phyloP scores from a whole-genome alignment of 2,113 vertebrate genomes.

The Lucifuga dentata region DNA sequence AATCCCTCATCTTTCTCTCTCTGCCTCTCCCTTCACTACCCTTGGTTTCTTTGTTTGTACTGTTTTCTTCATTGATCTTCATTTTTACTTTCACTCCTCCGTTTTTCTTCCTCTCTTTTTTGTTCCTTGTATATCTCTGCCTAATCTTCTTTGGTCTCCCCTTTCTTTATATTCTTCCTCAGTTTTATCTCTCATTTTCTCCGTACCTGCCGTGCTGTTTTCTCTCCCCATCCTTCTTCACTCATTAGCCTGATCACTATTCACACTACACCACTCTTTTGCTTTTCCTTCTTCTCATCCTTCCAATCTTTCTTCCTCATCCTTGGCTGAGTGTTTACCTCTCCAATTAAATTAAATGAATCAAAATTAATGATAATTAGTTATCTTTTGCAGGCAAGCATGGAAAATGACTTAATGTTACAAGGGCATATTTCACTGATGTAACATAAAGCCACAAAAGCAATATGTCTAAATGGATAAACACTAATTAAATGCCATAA shows the following conservation, averaged over 20 bases:
- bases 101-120: neutral
- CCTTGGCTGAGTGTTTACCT: constrained; percentile 60
- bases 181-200: constrained; percentile 9
- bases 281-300: neutral
- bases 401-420: constrained; percentile 61
- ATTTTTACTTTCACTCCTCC: neutral
- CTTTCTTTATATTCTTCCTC: neutral
- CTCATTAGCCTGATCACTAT: constrained; percentile 2
- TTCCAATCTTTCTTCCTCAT: neutral
- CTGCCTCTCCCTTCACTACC: constrained; percentile 32
- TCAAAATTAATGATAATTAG: constrained; percentile 67
- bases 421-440: constrained; percentile 66
- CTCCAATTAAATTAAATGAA: constrained; percentile 66
- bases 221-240: constrained; percentile 10
- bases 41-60: constrained; percentile 42
- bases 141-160: neutral
- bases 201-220: neutral
- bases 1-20: constrained; percentile 53
- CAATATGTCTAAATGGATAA: constrained; percentile 73
- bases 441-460: constrained; percentile 59
- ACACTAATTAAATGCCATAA: constrained; percentile 74
- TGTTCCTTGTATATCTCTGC: neutral
- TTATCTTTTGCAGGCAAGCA: constrained; percentile 58
- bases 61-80: constrained; percentile 29
- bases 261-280: neutral